Percentiles rank a stretch among this genome's conserved stretches.
These are phyloP conservation scores for Brachirus orientalis DNA, from an alignment of 2,113 vertebrate species.

Conservation along the genomic window DNA sequence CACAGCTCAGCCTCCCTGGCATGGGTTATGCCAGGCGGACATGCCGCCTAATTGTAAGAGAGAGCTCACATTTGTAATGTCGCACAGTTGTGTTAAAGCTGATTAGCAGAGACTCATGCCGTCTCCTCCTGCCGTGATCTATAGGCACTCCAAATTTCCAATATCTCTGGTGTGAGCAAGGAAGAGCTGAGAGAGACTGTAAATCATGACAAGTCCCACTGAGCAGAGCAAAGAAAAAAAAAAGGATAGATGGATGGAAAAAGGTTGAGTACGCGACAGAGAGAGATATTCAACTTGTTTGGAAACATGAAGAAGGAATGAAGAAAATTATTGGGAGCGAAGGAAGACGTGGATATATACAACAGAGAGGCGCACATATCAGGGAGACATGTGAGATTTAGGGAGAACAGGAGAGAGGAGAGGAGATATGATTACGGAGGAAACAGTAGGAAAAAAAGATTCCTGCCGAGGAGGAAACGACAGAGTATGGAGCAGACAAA, in stretches of 20 bases:
- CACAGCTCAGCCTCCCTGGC: constrained; percentile 56
- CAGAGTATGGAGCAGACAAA: constrained; percentile 66
- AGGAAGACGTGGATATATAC: constrained; percentile 49
- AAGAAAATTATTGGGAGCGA: constrained; percentile 64
- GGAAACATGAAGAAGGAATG: constrained; percentile 61
- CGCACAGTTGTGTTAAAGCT: constrained; percentile 74
- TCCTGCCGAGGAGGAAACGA: constrained; percentile 61
- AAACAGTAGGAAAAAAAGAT: constrained; percentile 65
- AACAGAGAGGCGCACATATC: constrained; percentile 61
- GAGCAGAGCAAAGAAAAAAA: constrained; percentile 48
- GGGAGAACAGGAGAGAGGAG: constrained; percentile 56
- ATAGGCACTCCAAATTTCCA: constrained; percentile 80
- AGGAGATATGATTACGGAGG: constrained; percentile 76
- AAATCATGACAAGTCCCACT: constrained; percentile 76
- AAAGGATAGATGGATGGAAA: constrained; percentile 51
- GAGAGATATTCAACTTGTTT: constrained; percentile 52
- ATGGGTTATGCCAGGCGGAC: constrained; percentile 60
- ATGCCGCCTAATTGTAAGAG: constrained; percentile 69
- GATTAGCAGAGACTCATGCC: constrained; percentile 75
- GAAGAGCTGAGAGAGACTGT: constrained; percentile 72
- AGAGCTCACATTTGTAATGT: constrained; percentile 75
- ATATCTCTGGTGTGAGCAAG: constrained; percentile 73
- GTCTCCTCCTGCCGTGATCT: constrained; percentile 76
- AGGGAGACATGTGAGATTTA: constrained; percentile 69
- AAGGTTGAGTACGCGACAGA: constrained; percentile 48